Evolutionary conservation across 2,888 invertebrate species (phyloP).

Genomic region (Nomada fabriciana): DNA sequence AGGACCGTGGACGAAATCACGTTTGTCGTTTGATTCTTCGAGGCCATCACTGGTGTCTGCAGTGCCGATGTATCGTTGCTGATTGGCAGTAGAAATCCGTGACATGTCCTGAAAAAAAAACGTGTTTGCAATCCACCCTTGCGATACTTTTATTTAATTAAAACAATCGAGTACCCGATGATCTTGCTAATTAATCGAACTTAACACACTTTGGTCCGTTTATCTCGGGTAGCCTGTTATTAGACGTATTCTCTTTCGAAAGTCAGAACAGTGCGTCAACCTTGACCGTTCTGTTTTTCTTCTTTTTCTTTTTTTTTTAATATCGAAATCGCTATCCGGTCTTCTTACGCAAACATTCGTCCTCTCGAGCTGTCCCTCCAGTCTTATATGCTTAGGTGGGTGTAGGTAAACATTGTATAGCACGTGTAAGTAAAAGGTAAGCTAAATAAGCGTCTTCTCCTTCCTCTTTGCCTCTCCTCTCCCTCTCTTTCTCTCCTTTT

Average conservation of each 20-base stretch:
- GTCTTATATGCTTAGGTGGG: constrained; percentile 77
- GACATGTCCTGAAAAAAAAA: too few species aligned
- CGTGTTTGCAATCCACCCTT: too few species aligned
- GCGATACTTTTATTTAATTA: too few species aligned
- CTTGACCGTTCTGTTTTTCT: constrained; percentile 55
- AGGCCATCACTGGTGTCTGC: too few species aligned
- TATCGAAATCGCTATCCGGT: constrained; percentile 71
- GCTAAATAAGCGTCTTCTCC: constrained; percentile 76
- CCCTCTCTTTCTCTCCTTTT: constrained; percentile 35
- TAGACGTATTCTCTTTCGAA: neutral
- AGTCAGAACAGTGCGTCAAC: constrained; percentile 31
- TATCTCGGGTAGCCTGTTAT: neutral
- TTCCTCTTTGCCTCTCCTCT: constrained; percentile 21
- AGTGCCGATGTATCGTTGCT: neutral
- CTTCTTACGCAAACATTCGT: constrained; percentile 75
- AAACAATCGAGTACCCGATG: too few species aligned
- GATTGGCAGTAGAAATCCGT: too few species aligned
- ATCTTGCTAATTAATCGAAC: too few species aligned
- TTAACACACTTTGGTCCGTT: too few species aligned
- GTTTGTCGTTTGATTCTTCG: neutral
- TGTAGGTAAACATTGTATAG: constrained; percentile 80
- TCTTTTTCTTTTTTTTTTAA: constrained; percentile 42
- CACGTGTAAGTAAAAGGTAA: constrained; percentile 78
- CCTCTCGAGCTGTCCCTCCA: constrained; percentile 74
- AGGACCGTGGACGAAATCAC: neutral